phyloP scores from a whole-genome alignment of 2,113 vertebrate species.

The Brachyhypopomus gauderio region DNA sequence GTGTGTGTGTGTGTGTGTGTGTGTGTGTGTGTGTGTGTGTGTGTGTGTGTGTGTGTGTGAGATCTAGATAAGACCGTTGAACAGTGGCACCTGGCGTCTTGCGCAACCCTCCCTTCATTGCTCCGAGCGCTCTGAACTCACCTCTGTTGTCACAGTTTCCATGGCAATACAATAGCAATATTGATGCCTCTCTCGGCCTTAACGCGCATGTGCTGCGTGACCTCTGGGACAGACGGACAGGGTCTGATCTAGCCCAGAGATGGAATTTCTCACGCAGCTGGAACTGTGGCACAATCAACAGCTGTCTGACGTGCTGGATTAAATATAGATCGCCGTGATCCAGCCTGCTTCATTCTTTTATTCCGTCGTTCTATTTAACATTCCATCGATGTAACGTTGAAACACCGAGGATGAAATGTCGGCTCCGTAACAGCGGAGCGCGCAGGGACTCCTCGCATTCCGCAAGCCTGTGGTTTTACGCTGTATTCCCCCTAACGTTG shows the following conservation, averaged over 20 bases:
- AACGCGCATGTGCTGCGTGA: slow-evolving; percentile 17
- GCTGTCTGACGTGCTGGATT: too few species aligned
- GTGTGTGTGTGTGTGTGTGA: slow-evolving; percentile 32
- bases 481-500: too few species aligned
- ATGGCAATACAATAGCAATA: slow-evolving; percentile 31
- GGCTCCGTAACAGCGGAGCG: too few species aligned
- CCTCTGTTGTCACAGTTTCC: slow-evolving; percentile 62
- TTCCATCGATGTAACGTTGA: too few species aligned
- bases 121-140: slow-evolving; percentile 46
- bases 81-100: slow-evolving; percentile 65
- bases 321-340: too few species aligned
- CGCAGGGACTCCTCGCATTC: too few species aligned
- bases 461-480: too few species aligned
- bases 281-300: too few species aligned
- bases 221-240: too few species aligned
- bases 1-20: not conserved
- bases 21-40: slow-evolving; percentile 20
- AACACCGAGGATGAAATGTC: too few species aligned
- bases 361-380: too few species aligned
- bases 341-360: too few species aligned
- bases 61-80: slow-evolving; percentile 35
- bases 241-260: not conserved
- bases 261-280: not conserved
- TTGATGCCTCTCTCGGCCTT: slow-evolving; percentile 53
- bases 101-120: slow-evolving; percentile 46